Evolutionary conservation across 2,888 invertebrate genomes (phyloP), one percentile per base, ranked within the genome.

Genomic region (Heliconius charithonia): DNA sequence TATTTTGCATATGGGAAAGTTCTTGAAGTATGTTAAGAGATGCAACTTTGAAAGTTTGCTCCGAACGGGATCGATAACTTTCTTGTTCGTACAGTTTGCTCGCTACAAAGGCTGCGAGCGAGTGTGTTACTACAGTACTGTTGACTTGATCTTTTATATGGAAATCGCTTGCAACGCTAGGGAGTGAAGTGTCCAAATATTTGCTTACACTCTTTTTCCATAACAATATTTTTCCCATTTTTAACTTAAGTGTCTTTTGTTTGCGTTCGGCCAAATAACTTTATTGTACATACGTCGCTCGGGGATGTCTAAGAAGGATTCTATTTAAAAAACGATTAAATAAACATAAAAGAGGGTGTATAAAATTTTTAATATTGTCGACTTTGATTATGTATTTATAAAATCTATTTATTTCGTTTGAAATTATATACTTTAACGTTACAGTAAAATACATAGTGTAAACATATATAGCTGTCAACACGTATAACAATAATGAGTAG

Each of bases 31-130:
- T 81, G 82, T 82, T 79, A 82, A 85, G 84, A 85, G 84, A 81
- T 82, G 83, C 82, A 85, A 86, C 83, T 86, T 76, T 80, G 78
- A 86, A 83, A 88, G 86, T 86, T 87, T 86, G 80, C 76, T 74
- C 67, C 78, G 79, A 81, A 77, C 82, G 77, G 79, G 85, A 85
- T 86, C 88, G 84, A 87, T 89, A 87, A 82, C 83, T 80, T 77
- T 69, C 79, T 85, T 81, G 81, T 76, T 69, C 71, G 76, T 78
- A 76, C 78, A 80, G 76, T 78, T 80, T 67, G 76, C 83, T 81
- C 62, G 77, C 75, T 80, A 78, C 80, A 80, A 81, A 81, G 80
- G 73, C 76, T 72, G 51, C 27, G 70, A 69, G 74, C 62, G 70
- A 79, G 75, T 81, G 74, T 77, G 74, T 79, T 77, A 74, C 74